Evolutionary conservation across 2,888 invertebrate species (phyloP).

Genomic region (Spodoptera picta): DNA sequence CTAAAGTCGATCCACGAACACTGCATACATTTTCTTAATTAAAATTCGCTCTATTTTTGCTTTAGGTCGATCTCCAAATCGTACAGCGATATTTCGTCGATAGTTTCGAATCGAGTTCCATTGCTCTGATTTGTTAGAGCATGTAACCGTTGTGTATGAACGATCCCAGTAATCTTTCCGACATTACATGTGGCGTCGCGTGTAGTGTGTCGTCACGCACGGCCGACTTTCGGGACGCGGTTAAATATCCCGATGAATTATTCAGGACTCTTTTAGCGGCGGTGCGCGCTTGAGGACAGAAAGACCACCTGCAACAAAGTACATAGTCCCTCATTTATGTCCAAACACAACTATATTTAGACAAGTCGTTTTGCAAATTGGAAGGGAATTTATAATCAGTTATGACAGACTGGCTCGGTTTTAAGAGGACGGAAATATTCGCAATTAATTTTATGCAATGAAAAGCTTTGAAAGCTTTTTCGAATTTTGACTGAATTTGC

Average conservation of each 20-base stretch:
- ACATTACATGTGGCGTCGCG: conserved; percentile 64
- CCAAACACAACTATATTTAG: conserved; percentile 70
- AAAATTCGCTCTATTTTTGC: conserved; percentile 33
- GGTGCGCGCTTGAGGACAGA: conserved; percentile 71
- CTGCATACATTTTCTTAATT: conserved; percentile 52
- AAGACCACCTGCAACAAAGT: conserved; percentile 85
- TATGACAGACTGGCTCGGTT: conserved; percentile 28
- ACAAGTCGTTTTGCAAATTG: conserved; percentile 66
- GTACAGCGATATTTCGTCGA: conserved; percentile 23
- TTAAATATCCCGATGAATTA: conserved; percentile 85
- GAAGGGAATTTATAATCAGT: conserved; percentile 65
- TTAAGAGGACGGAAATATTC: conserved; percentile 16
- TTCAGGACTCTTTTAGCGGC: conserved; percentile 83
- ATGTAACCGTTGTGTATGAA: conserved; percentile 47
- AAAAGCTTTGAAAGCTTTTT: not conserved
- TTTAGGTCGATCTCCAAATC: conserved; percentile 17
- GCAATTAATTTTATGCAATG: conserved; percentile 17
- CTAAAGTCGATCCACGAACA: conserved; percentile 29
- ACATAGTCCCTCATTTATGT: conserved; percentile 79
- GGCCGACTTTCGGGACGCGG: conserved; percentile 70
- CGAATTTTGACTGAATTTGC: not conserved
- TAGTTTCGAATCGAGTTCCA: conserved; percentile 37
- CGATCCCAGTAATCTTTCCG: conserved; percentile 64
- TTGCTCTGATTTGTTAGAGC: conserved; percentile 40
- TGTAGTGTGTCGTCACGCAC: conserved; percentile 67